These are phyloP conservation scores for Leptopilina clavipes DNA, from an alignment of 1,140 invertebrate species.

Conservation along the genomic window DNA sequence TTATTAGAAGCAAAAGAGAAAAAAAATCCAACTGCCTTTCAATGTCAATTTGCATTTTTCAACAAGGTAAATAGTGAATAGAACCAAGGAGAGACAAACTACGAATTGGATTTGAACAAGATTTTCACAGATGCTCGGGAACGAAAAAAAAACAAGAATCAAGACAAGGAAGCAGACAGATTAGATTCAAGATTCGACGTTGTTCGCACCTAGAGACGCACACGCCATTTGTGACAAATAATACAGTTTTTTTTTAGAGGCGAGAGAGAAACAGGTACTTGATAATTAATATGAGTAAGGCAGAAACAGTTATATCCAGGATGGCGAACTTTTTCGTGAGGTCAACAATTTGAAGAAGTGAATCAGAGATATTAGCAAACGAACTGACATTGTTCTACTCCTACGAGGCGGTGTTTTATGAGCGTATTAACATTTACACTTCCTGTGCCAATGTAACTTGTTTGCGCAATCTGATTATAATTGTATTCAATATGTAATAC, in stretches of 20 bases:
- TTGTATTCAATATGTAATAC: constrained; percentile 28
- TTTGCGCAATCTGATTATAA: constrained; percentile 32
- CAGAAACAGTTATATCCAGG: constrained; percentile 18
- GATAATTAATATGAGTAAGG: constrained; percentile 24
- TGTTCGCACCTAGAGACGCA: not conserved
- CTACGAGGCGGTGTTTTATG: constrained; percentile 29
- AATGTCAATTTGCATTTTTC: not conserved
- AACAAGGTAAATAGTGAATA: no score
- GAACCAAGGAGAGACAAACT: no score
- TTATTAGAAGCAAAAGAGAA: not conserved
- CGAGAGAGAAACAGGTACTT: not conserved
- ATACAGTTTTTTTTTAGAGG: no score
- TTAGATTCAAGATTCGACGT: not conserved
- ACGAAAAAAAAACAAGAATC: not conserved
- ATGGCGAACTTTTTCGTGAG: constrained; percentile 1
- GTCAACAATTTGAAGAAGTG: constrained; percentile 17
- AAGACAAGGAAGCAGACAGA: not conserved
- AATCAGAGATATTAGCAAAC: constrained; percentile 19
- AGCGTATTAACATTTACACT: constrained; percentile 26
- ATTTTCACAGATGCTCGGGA: not conserved
- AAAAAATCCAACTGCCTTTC: no score
- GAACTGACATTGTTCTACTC: constrained; percentile 31
- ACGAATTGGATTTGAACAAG: not conserved
- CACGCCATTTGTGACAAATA: no score
- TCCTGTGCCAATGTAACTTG: constrained; percentile 19